Conservation (phyloP, 2,888 invertebrate species). For the Phengaris alcon region DNA sequence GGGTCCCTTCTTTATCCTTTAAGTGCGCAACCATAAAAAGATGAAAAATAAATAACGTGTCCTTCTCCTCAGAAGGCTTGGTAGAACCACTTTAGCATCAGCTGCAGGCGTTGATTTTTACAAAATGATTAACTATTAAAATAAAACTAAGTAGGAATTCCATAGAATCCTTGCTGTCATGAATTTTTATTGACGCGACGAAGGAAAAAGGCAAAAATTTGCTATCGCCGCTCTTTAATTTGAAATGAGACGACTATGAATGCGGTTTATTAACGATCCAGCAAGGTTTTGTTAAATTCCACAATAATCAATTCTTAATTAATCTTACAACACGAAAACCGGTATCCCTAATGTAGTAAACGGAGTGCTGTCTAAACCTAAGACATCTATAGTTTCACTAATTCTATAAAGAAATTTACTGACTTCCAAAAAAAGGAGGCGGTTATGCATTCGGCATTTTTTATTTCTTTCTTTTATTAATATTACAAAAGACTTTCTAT, state of each 20-base stretch:
- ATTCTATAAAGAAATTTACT: too few species aligned
- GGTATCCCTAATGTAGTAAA: background rate
- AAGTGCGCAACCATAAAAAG: too few species aligned
- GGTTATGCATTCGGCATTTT: too few species aligned
- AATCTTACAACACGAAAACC: slow-evolving; percentile 1
- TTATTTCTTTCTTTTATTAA: too few species aligned
- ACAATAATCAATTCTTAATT: background rate
- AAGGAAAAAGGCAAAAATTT: background rate
- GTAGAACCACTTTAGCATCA: background rate
- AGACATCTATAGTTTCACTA: background rate
- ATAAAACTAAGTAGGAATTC: background rate
- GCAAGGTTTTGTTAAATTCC: slow-evolving; percentile 1
- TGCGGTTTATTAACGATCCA: background rate
- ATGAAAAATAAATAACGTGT: too few species aligned
- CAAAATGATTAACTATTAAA: background rate
- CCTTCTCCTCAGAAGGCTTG: too few species aligned
- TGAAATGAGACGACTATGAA: background rate
- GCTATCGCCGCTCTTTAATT: background rate
- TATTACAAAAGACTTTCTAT: too few species aligned
- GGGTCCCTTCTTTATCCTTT: too few species aligned
- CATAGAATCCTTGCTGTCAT: background rate
- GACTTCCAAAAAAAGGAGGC: too few species aligned
- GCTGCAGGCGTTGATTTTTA: background rate
- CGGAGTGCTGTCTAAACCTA: background rate
- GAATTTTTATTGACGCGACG: background rate